These are phyloP conservation scores for Pogonomyrmex californicus DNA, from an alignment of 1,140 invertebrate species.

Conservation along the genomic window DNA sequence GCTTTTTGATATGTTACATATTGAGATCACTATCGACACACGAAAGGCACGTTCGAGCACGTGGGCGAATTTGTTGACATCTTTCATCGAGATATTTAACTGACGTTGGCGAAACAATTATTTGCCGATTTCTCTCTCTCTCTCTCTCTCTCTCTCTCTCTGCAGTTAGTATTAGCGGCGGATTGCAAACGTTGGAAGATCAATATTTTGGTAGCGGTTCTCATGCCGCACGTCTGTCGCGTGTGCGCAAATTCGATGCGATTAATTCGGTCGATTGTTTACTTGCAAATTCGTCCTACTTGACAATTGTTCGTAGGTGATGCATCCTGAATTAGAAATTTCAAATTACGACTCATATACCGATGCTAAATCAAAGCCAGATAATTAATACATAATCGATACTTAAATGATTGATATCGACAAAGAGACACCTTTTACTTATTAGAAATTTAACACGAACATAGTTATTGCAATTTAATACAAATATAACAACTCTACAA, in stretches of 20 bases:
- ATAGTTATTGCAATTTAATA: too few relatives aligned
- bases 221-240: conserved; percentile 41
- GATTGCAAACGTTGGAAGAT: conserved; percentile 55
- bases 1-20: background rate
- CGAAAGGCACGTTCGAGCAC: conserved; percentile 39
- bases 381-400: background rate
- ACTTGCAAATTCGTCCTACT: conserved; percentile 3
- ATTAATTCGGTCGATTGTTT: conserved; percentile 46
- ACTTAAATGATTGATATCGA: background rate
- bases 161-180: conserved; percentile 45
- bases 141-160: conserved; percentile 35
- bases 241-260: conserved; percentile 30
- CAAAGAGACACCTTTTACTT: background rate
- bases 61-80: conserved; percentile 58
- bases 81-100: conserved; percentile 48
- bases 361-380: background rate
- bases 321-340: conserved; percentile 18
- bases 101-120: conserved; percentile 49
- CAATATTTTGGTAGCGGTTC: conserved; percentile 62
- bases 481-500: background rate
- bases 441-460: background rate
- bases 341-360: background rate
- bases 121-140: conserved; percentile 18
- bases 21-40: background rate
- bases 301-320: conserved; percentile 20